phyloP scores from a whole-genome alignment of 2,797 vertebrate species.

The Cyclopterus lumpus region DNA sequence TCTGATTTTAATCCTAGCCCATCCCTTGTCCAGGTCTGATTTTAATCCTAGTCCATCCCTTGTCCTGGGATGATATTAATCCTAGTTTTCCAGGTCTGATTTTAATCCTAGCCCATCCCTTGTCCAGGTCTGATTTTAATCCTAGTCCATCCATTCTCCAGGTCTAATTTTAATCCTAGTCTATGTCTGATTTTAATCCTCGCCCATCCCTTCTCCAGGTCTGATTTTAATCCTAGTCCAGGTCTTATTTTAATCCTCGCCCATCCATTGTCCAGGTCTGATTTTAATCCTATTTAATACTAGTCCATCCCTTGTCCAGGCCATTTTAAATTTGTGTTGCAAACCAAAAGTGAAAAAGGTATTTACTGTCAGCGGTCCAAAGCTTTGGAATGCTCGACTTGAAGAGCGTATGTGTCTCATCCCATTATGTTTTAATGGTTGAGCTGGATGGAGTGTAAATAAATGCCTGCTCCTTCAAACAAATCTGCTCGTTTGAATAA shows the following conservation, averaged over 20 bases:
- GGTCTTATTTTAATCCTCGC: no score
- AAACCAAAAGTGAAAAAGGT: conserved; percentile 16
- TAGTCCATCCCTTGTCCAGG: conserved; percentile 2
- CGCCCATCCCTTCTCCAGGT: no score
- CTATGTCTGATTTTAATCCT: no score
- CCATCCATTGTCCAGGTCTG: neutral
- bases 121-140: neutral
- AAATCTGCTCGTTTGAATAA: conserved; percentile 51
- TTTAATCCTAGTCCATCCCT: neutral
- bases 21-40: neutral
- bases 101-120: neutral
- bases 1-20: no score
- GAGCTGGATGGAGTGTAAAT: conserved; percentile 18
- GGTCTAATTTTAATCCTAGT: conserved; percentile 21
- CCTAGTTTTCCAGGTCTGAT: neutral
- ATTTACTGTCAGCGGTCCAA: conserved; percentile 10
- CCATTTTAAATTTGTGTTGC: conserved; percentile 31
- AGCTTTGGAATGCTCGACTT: neutral
- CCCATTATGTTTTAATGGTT: conserved; percentile 31
- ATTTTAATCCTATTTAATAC: conserved; percentile 11
- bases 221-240: no score
- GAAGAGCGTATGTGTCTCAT: conserved; percentile 15
- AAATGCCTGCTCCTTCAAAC: conserved; percentile 43
- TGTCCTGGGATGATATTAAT: conserved; percentile 21
- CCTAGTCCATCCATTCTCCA: conserved; percentile 1